Evolutionary conservation across 2,888 invertebrate genomes (phyloP), one percentile per base, ranked within the genome.

Genomic region (Melieria omissa): DNA sequence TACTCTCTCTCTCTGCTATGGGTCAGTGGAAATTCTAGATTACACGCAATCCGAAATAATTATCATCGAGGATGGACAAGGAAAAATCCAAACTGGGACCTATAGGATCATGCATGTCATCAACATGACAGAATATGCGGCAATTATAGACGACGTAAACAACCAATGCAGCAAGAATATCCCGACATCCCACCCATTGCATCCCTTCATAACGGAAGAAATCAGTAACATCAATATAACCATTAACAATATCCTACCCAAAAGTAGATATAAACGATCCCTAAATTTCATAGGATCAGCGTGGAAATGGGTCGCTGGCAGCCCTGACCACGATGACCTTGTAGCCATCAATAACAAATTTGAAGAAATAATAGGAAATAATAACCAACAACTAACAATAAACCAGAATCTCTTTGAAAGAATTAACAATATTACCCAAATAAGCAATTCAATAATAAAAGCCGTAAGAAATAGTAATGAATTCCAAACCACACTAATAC

Each of bases 21-120:
- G 70, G 14, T 66, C 55, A 45, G 42, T 54, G 61, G 64, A 67
- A 6, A 72, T 70, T 12, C 70, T 65, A 16, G 62, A 71, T 41
- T 71, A 61, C 61, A 29, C 69, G 4, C 49, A 49, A 10, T 52
- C 63, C 49, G 14, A 67, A 41, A 52, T 69, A 42, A 41, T 55
- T 42, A 46, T 58, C 46, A 67, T 67, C 16, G 49, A 63, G 46
- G 16, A 54, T 4, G 62, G 63, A 6, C 42, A 29, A 47, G 54
- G 60, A 12, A 71, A 60, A 61, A 52, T 71, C 7, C 65, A 71
- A 52, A 54, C 58, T 5, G 71, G 62, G 42, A 66, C 65, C 8
- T 64, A 54, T 47, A 46, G 62, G 14, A 52, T 61, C n/a, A 44
- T 62, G 6, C 69, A 69, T 29, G 45, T 16, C 9, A 70, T 44